A percentile compares a stretch with the other conserved stretches of the same genome.
Conservation (phyloP, 2,113 vertebrate species). For the Tupaia tana region DNA sequence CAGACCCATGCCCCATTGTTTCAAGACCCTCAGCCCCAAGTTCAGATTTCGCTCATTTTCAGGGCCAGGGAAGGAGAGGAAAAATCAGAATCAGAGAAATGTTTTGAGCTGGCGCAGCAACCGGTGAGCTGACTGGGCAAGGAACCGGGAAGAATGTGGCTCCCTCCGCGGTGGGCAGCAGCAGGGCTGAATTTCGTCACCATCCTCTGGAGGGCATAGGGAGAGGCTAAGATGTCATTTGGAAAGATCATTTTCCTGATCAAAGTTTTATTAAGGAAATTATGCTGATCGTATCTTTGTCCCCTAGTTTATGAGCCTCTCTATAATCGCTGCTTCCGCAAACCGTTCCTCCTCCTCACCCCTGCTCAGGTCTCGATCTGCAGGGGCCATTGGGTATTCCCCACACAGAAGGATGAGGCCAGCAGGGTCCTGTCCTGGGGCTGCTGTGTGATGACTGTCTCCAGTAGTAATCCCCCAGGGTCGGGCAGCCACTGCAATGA, state of each 20-base stretch:
- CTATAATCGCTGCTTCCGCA: slow-evolving; percentile 12
- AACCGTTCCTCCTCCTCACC: neutral
- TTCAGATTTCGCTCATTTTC: slow-evolving; percentile 40
- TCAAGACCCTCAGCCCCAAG: neutral
- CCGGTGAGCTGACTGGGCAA: neutral
- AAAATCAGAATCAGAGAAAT: neutral
- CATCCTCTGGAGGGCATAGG: neutral
- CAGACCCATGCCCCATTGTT: neutral
- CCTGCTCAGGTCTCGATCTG: neutral
- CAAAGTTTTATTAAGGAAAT: slow-evolving; percentile 72
- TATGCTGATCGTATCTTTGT: slow-evolving; percentile 53
- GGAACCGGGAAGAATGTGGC: neutral
- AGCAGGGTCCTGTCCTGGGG: neutral
- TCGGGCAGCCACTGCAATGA: neutral
- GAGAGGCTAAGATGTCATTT: slow-evolving; percentile 32
- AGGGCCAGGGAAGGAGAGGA: neutral
- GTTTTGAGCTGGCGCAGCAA: neutral
- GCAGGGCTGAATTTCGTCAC: slow-evolving; percentile 14
- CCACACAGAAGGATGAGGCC: neutral
- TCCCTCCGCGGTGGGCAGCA: neutral
- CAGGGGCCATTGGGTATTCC: neutral
- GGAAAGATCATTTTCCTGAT: slow-evolving; percentile 50
- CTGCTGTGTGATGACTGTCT: neutral
- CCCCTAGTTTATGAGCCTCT: slow-evolving; percentile 53
- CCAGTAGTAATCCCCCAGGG: neutral